Conservation (phyloP, 1,140 invertebrate species). For the Zaprionus tsacasi region DNA sequence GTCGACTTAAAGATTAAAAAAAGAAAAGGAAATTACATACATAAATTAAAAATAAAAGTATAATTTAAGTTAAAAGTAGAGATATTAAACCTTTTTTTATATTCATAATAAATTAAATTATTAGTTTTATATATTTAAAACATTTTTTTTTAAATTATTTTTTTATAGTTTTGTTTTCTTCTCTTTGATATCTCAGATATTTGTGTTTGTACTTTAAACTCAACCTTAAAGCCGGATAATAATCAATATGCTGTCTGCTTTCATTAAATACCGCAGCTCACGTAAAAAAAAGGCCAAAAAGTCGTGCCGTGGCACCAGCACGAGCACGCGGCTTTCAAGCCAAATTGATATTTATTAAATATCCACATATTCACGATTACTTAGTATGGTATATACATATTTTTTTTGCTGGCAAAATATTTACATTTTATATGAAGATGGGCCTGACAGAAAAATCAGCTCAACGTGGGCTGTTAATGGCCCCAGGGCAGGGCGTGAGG, state of each 20-base stretch:
- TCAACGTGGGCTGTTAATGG: slow-evolving; percentile 40
- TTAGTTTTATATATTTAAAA: no score
- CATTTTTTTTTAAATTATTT: no score
- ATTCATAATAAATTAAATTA: no score
- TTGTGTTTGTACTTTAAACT: not conserved
- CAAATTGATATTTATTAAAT: slow-evolving; percentile 65
- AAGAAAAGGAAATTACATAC: no score
- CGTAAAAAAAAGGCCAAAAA: slow-evolving; percentile 4
- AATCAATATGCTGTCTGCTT: slow-evolving; percentile 23
- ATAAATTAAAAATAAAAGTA: no score
- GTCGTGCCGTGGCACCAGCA: no score
- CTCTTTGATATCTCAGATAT: not conserved
- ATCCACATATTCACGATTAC: slow-evolving; percentile 26
- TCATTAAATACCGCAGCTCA: slow-evolving; percentile 23
- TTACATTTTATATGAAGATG: slow-evolving; percentile 30
- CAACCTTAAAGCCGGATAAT: slow-evolving; percentile 4
- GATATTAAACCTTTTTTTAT: no score
- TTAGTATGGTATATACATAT: no score
- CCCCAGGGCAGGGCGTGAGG: not conserved
- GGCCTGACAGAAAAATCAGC: slow-evolving; percentile 4
- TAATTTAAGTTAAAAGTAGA: no score
- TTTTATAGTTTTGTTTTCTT: no score
- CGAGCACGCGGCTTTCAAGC: slow-evolving; percentile 47
- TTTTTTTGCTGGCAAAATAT: slow-evolving; percentile 25
- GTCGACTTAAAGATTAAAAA: no score